Evolutionary conservation across 2,797 vertebrate species (phyloP), one percentile per base, ranked within the genome.

Genomic region (Spondyliosoma cantharus): DNA sequence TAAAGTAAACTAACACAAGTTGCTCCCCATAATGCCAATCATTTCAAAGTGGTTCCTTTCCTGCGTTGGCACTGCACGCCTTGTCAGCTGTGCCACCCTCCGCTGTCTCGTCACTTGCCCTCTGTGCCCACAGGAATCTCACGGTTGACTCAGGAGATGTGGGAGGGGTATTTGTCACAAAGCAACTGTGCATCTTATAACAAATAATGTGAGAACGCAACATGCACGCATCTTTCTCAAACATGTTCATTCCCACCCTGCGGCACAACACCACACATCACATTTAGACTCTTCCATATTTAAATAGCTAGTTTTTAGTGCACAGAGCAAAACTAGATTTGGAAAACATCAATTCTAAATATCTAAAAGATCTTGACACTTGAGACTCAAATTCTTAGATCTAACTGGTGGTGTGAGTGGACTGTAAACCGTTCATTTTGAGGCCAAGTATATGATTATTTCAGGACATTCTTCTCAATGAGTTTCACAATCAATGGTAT

Each of bases 101-200:
- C 13, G 20, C 46, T 56, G 19, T 25, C 50, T 61, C 12, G 14
- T 80, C 56, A 61, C 49, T 58, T 65, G 57, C 76, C 52, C 50
- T 32, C 27, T 45, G 56, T 58, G 75, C 78, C 71, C 67, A 77
- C 74, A 73, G 81, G 77, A 78, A 60, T 59, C 46, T 48, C 68
- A 32, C n/a, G 5, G 20, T 60, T 79, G 78, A 76, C 45, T 79
- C 72, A 69, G 52, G 42, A 59, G 59, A 60, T 67, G 71, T 83
- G 37, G 83, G 76, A 43, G 72, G 73, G 22, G 22, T 49, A 37
- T 68, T 66, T 53, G 71, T 78, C 82, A 85, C 58, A 58, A 46
- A 50, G 57, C 57, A 72, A 24, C 63, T 81, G 46, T 74, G 68
- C 52, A 58, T 58, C 71, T 73, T 79, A 54, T 53, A 66, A 25